These are phyloP conservation scores for Chiroxiphia lanceolata DNA, from an alignment of 2,797 vertebrate genomes.

Conservation along the genomic window DNA sequence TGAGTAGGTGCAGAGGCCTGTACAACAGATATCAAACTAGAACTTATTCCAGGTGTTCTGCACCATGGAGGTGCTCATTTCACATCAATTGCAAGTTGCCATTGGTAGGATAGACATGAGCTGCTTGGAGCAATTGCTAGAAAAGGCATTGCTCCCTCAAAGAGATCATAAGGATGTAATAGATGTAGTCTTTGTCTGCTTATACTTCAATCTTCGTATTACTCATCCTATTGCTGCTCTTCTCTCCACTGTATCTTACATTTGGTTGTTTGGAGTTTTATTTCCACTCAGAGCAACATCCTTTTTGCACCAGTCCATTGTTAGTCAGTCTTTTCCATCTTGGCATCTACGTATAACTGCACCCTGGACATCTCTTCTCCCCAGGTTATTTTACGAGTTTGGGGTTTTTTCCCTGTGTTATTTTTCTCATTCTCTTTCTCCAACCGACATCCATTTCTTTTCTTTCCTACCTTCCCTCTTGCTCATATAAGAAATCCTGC, in stretches of 20 bases:
- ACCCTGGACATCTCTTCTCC: neutral
- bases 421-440: neutral
- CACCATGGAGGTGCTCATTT: neutral
- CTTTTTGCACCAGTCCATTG: neutral
- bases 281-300: neutral
- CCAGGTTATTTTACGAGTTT: neutral
- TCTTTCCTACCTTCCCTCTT: neutral
- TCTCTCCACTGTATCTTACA: neutral
- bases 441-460: neutral
- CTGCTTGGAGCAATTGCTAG: neutral
- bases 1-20: neutral
- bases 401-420: rapidly evolving
- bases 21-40: neutral
- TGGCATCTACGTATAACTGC: neutral
- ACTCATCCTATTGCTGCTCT: neutral
- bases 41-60: neutral
- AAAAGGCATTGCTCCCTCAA: neutral
- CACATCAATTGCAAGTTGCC: neutral
- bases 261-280: neutral
- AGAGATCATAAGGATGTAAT: neutral
- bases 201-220: neutral
- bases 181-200: neutral
- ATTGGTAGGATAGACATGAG: neutral
- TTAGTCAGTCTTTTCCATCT: neutral
- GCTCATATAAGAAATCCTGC: neutral